phyloP scores from a whole-genome alignment of 2,113 vertebrate species.

The Mesembrinibis cayennensis region DNA sequence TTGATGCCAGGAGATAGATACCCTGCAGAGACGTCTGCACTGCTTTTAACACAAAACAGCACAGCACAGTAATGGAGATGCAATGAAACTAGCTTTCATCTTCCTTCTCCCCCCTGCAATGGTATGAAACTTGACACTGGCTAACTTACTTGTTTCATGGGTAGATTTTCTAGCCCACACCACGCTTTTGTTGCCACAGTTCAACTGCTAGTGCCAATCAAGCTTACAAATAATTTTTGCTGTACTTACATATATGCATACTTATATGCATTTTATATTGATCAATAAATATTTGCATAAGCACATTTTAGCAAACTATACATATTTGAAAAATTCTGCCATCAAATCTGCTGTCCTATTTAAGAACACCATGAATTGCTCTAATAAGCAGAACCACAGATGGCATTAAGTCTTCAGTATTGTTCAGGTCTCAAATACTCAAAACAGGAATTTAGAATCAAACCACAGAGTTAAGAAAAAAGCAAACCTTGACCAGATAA shows the following conservation, averaged over 20 bases:
- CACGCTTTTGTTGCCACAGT: background rate
- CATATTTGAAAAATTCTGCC: background rate
- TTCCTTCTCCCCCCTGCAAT: background rate
- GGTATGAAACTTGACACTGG: background rate
- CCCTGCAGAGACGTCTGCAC: background rate
- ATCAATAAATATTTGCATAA: background rate
- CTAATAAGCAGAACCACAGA: background rate
- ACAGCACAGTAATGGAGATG: background rate
- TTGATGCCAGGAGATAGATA: background rate
- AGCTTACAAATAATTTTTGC: background rate
- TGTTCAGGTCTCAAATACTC: background rate
- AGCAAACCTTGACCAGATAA: background rate
- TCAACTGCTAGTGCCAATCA: background rate
- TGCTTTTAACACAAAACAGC: background rate
- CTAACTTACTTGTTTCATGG: background rate
- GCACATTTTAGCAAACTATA: background rate
- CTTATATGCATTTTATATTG: background rate
- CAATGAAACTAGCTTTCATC: background rate
- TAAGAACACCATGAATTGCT: background rate
- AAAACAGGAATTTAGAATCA: background rate
- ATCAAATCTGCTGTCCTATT: background rate
- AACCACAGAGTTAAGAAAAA: background rate
- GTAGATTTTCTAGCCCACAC: background rate
- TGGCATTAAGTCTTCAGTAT: background rate
- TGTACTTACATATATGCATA: background rate